Base-by-base conservation (phyloP, 2,797 vertebrate species). In the Harpagifer antarcticus region DNA sequence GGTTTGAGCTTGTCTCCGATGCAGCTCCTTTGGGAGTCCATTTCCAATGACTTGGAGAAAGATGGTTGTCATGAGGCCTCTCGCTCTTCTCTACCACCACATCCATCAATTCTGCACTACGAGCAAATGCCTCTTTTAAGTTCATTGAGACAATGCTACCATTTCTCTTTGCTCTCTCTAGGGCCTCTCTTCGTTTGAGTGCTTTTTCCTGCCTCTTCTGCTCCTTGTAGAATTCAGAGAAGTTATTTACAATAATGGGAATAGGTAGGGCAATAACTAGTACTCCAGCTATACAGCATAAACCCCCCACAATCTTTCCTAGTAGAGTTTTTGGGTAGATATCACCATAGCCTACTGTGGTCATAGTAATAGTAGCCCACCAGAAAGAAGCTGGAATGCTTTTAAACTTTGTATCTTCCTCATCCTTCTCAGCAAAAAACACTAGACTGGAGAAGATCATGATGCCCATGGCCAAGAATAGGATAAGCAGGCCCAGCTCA, bases 301-400 rank as follows among this genome's bases (percentile, higher is more conserved):
- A 95, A 7, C 98, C 98, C 50, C 98, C 98, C 0, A 99, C 97
- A 76, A 99, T 99, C 86, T 99, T 99, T 68, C 98, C 98, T 81
- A 99, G 85, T 37, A 99, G 94, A 65, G 98, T 99, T 92, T 99
- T 99, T 61, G 98, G 98, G 86, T 99, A 99, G 86, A 99, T 99
- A 82, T 99, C 98, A 61, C 98, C 98, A 19, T 99, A 99, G 60
- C 98, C 98, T 55, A 99, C 98, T 0, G 98, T 99, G 12, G 98
- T 99, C 98, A 99, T 99, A 44, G 98, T 99, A 87, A 99, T 99
- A 43, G 98, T 99, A 68, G 98, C 98, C 98, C 98, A 99, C 98
- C 98, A 99, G 93, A 99, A 99, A 23, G 98, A 99, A 75, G 98
- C 98, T 23, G 98, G 98, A 81, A 99, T 99, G 90, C 98, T 99